Conservation (phyloP, 2,797 vertebrate species). For the Geotria australis region DNA sequence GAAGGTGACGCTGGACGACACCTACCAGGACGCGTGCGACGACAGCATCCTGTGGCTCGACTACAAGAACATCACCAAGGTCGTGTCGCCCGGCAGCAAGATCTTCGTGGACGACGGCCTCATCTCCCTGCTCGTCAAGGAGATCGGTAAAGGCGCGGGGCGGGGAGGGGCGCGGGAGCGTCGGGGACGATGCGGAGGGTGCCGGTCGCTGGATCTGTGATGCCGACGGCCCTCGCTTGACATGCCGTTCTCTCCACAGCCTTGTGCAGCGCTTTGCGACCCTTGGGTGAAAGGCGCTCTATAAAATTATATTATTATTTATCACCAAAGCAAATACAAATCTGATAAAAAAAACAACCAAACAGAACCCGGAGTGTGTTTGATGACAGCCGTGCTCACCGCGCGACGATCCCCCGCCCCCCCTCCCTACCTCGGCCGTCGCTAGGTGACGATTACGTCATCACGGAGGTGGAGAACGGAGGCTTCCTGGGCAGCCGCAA, state of each 20-base stretch:
- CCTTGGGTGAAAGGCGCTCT: no score
- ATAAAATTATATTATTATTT: no score
- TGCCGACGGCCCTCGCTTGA: no score
- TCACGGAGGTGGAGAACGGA: conserved; percentile 60
- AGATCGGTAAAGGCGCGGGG: conserved; percentile 25
- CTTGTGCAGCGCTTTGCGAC: no score
- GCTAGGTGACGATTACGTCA: conserved; percentile 34
- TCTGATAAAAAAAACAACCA: no score
- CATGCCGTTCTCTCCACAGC: no score
- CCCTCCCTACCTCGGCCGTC: neutral
- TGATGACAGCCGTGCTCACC: neutral
- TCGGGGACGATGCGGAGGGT: no score
- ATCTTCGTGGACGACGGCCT: conserved; percentile 84
- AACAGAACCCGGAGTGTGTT: no score
- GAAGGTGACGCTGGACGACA: conserved; percentile 52
- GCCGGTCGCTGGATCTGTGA: no score
- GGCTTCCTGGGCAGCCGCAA: conserved; percentile 81
- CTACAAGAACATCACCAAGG: conserved; percentile 74
- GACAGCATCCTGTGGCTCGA: conserved; percentile 58
- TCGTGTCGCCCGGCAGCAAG: conserved; percentile 60
- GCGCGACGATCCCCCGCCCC: no score
- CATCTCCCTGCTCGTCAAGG: conserved; percentile 54
- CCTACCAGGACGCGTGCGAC: conserved; percentile 46
- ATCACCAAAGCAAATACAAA: no score
- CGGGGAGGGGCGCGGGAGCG: no score